phyloP scores from a whole-genome alignment of 2,113 vertebrate genomes.

The Melanostigma gelatinosum region DNA sequence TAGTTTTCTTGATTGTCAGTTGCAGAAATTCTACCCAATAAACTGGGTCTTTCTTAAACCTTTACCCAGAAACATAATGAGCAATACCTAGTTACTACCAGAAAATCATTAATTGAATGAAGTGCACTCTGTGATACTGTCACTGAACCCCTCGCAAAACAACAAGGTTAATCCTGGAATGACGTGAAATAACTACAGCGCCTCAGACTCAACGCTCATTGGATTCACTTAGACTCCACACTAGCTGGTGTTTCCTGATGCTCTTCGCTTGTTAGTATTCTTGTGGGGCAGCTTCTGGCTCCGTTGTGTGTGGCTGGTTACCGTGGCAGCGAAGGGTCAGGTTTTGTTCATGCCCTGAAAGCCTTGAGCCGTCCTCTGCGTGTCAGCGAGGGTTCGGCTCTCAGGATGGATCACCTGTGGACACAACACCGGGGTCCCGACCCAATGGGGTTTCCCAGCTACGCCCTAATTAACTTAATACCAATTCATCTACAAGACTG shows the following conservation, averaged over 20 bases:
- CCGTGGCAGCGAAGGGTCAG: constrained; percentile 36
- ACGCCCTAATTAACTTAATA: constrained; percentile 65
- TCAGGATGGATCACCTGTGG: constrained; percentile 67
- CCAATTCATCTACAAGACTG: constrained; percentile 59
- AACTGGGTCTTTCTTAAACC: neutral
- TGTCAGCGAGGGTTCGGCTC: constrained; percentile 50
- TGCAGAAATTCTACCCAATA: neutral
- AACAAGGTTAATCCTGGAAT: neutral
- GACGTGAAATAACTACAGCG: neutral
- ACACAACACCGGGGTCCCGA: constrained; percentile 57
- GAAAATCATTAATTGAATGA: neutral
- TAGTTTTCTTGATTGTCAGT: neutral
- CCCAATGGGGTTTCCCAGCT: constrained; percentile 31
- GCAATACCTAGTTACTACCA: neutral
- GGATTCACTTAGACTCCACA: neutral
- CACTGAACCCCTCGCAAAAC: neutral
- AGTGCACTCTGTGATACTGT: neutral
- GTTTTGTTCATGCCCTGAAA: constrained; percentile 44
- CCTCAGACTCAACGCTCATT: neutral
- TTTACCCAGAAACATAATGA: neutral
- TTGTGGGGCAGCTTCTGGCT: constrained; percentile 9
- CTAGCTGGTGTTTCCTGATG: neutral
- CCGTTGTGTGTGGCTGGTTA: constrained; percentile 47
- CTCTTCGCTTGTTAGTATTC: constrained; percentile 29
- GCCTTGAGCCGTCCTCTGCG: constrained; percentile 55